phyloP scores from a whole-genome alignment of 2,797 vertebrate species.

The Amblyraja radiata region DNA sequence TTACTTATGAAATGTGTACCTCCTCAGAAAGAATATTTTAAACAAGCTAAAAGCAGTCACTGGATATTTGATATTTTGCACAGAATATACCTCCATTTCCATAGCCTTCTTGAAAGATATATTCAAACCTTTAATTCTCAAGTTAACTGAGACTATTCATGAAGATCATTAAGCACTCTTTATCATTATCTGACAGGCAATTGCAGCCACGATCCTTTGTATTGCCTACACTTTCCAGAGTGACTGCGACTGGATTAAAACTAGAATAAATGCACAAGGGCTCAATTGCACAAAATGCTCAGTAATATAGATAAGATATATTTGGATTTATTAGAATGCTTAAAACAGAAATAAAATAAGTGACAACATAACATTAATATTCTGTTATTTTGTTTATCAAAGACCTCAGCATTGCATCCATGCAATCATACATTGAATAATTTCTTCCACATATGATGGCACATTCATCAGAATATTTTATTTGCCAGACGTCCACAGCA shows the following conservation, averaged over 20 bases:
- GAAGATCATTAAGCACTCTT: conserved; percentile 21
- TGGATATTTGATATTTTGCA: neutral
- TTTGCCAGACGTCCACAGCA: neutral
- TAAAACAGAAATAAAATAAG: conserved; percentile 9
- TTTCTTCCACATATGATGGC: neutral
- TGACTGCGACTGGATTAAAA: conserved; percentile 19
- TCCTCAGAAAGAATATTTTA: conserved; percentile 73
- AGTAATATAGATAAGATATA: neutral
- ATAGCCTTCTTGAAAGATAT: conserved; percentile 62
- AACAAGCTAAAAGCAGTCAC: conserved; percentile 5
- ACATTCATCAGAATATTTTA: neutral
- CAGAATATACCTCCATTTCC: conserved; percentile 52
- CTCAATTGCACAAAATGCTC: neutral
- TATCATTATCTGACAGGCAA: conserved; percentile 30
- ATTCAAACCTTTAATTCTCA: conserved; percentile 89
- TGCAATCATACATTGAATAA: neutral
- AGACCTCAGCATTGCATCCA: neutral
- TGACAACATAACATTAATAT: conserved; percentile 1
- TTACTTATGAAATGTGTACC: conserved; percentile 73
- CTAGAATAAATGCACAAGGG: neutral
- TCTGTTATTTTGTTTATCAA: neutral
- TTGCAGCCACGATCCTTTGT: conserved; percentile 4
- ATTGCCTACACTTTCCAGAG: conserved; percentile 16
- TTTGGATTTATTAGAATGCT: neutral
- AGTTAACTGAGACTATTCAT: conserved; percentile 32